Conservation (phyloP, 1,140 invertebrate species). For the Brachionus paranguensis region DNA sequence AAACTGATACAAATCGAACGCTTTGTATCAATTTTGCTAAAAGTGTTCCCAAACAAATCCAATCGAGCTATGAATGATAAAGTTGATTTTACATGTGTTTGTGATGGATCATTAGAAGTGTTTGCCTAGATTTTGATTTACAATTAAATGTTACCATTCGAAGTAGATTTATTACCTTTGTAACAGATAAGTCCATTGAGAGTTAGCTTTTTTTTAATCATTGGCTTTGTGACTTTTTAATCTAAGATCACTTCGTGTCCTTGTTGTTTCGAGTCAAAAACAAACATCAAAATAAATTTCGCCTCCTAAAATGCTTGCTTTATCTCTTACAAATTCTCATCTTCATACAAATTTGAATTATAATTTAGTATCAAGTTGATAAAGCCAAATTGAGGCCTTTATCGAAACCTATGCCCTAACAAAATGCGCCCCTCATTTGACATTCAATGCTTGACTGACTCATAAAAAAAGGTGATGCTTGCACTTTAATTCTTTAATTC, state of each 20-base stretch:
- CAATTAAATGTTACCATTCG: constrained; percentile 24
- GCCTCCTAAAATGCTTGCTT: background rate
- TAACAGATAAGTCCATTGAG: background rate
- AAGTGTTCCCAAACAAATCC: background rate
- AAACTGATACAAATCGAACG: background rate
- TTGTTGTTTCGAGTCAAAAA: background rate
- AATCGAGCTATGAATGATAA: background rate
- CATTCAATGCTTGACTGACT: background rate
- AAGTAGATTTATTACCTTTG: constrained; percentile 25
- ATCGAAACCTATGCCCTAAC: background rate
- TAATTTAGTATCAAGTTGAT: background rate
- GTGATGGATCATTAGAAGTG: constrained; percentile 29
- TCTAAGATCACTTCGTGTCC: background rate
- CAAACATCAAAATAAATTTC: background rate
- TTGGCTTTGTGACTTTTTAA: constrained; percentile 6
- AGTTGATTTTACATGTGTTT: constrained; percentile 38
- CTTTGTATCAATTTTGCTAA: constrained; percentile 4
- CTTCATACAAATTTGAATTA: background rate
- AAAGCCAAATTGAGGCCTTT: background rate
- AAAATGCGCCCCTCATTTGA: background rate
- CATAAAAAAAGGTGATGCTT: background rate
- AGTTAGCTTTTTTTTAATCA: background rate
- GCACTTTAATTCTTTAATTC: background rate
- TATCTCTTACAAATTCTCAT: background rate
- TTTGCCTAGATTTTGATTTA: constrained; percentile 13